Evolutionary conservation across 2,888 invertebrate species (phyloP).

Genomic region (Ormyrus labotus): DNA sequence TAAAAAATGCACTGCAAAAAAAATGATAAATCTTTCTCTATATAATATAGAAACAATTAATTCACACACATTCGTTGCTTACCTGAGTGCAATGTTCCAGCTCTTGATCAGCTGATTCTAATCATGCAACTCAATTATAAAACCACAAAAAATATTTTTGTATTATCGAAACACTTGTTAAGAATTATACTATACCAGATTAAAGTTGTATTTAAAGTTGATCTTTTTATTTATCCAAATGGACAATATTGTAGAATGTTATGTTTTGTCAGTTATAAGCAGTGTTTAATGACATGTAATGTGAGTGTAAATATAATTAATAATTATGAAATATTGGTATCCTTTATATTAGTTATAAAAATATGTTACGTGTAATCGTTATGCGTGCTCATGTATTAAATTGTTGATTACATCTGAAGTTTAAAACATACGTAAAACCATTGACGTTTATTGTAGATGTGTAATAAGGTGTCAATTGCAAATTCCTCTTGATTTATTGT

Average conservation of each 20-base stretch:
- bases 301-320: not conserved
- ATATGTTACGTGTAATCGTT: no score
- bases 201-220: constrained; percentile 25
- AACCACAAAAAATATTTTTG: constrained; percentile 9
- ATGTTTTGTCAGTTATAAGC: constrained; percentile 20
- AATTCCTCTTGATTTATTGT: no score
- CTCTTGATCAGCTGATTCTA: constrained; percentile 24
- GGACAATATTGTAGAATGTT: constrained; percentile 5
- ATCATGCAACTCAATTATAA: constrained; percentile 29
- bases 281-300: constrained; percentile 19
- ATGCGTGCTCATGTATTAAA: no score
- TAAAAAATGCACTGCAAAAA: not conserved
- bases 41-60: constrained; percentile 6
- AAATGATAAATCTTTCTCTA: no score
- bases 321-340: no score
- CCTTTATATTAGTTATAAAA: no score
- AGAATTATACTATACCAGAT: constrained; percentile 46
- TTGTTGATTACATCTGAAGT: no score
- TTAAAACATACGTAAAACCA: no score
- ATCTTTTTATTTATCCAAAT: constrained; percentile 27
- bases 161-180: not conserved
- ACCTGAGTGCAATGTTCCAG: constrained; percentile 40
- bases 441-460: no score
- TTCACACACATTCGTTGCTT: constrained; percentile 39
- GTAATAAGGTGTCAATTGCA: no score